Evolutionary conservation across 92 coral and sea anemone genomes (phyloP), one percentile per base, ranked within the genome.

Genomic region (Zoanthus sociatus): DNA sequence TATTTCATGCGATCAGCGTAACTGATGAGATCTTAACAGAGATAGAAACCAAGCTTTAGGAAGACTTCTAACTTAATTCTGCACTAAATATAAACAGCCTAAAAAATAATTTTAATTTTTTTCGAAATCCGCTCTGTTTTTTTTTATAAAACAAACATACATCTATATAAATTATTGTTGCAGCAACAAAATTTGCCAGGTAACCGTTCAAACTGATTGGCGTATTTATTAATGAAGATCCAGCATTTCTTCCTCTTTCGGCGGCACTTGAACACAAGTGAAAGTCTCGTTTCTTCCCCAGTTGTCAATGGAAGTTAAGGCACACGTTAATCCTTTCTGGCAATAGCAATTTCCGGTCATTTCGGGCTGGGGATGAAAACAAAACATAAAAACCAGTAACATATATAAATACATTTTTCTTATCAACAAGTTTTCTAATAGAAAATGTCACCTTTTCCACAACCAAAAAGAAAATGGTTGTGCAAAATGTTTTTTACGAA

Each of bases 281-380:
- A 63, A 64, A 5, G 73, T 81, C 17, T 66, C 74, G 1, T 81
- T 81, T 44, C 61, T 81, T 21, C 85, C 85, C 85, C 85, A 81
- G 26, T 81, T 66, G 58, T 81, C 73, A 26, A 81, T 81, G 26
- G 75, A 64, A 6, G 85, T 20, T 26, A 81, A 54, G 6, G 85
- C 76, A 53, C 85, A 81, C 31, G 61, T 81, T 20, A 81, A 50
- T 5, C 85, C 74, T 7, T 0, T 8, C 31, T 30, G 73, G 12
- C 85, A 81, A 9, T 74, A n/a, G 26, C 85, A 81, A 6, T 47
- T 0, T 0, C 85, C 85, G 13, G 14, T 12, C 11, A 1, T 12
- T 66, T 26, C 6, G 47, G 85, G 85, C 85, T 81, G 32, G 16
- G 33, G 16, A 51, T 31, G 51, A 48, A 9, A 7, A 76, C 8